Evolutionary conservation across 2,113 vertebrate genomes (phyloP).

Genomic region (Zosterops borbonicus): DNA sequence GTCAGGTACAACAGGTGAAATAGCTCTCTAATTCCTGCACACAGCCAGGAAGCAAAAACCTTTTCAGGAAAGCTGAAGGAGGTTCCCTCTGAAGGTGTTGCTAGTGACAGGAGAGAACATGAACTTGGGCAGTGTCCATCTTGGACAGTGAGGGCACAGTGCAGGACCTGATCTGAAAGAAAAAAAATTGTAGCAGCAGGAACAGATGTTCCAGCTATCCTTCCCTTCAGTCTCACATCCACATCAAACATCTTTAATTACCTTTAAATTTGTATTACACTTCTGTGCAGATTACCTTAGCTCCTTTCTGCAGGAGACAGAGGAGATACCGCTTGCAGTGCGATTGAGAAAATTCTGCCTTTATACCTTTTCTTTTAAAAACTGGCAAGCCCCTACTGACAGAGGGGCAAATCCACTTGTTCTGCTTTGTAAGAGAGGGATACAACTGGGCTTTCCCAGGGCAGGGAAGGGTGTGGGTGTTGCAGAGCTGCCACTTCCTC

Average conservation of each 20-base stretch:
- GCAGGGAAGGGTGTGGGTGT: not conserved
- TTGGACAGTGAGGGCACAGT: not conserved
- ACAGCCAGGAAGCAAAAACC: not conserved
- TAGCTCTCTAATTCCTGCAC: not conserved
- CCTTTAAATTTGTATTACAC: not conserved
- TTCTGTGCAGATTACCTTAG: not conserved
- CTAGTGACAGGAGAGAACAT: not conserved
- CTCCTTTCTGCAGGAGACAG: not conserved
- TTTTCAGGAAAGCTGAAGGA: not conserved
- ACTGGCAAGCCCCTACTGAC: not conserved
- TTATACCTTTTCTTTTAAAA: not conserved
- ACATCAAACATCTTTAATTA: not conserved
- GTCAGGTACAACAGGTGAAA: not conserved
- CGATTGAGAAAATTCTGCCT: not conserved
- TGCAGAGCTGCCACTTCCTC: not conserved
- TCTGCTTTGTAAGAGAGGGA: not conserved
- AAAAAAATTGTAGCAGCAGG: not conserved
- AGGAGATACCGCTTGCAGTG: not conserved
- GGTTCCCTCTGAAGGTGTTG: not conserved
- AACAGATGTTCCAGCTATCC: not conserved
- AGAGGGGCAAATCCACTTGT: not conserved
- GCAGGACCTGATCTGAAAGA: not conserved
- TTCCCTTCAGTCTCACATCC: not conserved
- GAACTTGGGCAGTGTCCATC: fast-evolving
- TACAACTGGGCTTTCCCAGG: not conserved